Evolutionary conservation across 1,140 invertebrate species (phyloP).

Genomic region (Solenopsis fugax): DNA sequence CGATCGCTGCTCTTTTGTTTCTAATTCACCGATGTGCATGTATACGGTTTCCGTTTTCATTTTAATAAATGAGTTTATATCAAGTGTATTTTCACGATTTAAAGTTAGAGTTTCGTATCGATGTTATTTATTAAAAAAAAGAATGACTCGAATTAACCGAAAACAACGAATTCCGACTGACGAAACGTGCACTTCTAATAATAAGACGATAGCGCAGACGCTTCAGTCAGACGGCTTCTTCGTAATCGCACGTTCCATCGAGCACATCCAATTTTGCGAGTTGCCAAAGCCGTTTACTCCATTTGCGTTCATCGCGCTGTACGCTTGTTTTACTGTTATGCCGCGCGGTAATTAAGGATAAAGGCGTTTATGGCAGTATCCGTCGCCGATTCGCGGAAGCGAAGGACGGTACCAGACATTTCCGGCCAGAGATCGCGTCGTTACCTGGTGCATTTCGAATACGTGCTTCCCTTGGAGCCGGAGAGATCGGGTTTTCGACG

Average conservation of each 20-base stretch:
- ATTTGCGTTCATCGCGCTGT: conserved; percentile 15
- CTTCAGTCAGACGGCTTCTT: neutral
- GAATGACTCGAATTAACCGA: neutral
- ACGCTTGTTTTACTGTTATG: conserved; percentile 36
- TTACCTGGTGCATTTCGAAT: conserved; percentile 50
- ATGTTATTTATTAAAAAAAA: neutral
- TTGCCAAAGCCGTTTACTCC: conserved; percentile 31
- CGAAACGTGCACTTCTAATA: conserved; percentile 4
- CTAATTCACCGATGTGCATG: neutral
- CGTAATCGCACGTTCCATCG: neutral
- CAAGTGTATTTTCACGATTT: neutral
- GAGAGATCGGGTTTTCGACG: conserved; percentile 41
- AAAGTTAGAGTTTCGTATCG: neutral
- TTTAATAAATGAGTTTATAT: neutral
- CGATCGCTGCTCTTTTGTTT: neutral
- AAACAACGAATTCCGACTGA: neutral
- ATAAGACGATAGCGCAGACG: neutral
- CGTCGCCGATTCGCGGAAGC: conserved; percentile 11
- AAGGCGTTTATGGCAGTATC: conserved; percentile 52
- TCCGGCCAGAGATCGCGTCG: conserved; percentile 45
- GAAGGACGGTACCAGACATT: conserved; percentile 24
- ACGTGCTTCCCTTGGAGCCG: conserved; percentile 4
- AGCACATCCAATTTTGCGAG: conserved; percentile 32
- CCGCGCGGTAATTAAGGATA: conserved; percentile 43
- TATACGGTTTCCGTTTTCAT: neutral